Evolutionary conservation across 2,113 vertebrate genomes (phyloP), one percentile per base, ranked within the genome.

Genomic region (Hypomesus transpacificus): DNA sequence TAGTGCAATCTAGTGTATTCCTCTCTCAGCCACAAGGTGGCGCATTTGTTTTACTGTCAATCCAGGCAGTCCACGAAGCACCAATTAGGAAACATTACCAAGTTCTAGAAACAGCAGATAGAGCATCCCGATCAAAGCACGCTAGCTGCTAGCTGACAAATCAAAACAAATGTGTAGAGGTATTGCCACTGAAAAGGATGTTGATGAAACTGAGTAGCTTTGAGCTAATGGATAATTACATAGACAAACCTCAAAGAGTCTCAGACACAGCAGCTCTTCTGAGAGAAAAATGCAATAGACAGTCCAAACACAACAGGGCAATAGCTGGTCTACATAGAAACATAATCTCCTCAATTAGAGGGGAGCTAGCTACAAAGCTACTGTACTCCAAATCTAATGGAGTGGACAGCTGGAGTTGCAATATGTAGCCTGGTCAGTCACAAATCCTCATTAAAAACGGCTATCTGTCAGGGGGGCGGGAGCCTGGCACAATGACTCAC

Each of bases 391-490:
- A 53, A 5, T 80, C 69, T 73, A 63, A 74, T 66, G 53, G 24
- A 13, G 54, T 26, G 64, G 71, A 64, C 80, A 84, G 81, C 80
- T 74, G 68, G 71, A 79, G 63, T 75, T 73, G 54, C 68, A 73
- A 72, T 51, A 59, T 69, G 61, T 31, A 69, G 61, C 58, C 69
- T 50, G 68, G 66, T 76, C 66, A 75, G 66, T 76, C 66, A 75
- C 68, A 77, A 85, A 74, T 82, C 75, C 74, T 82, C 71, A 80
- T 80, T 85, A 86, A 81, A 9, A 46, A 77, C 74, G 28, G 31
- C 70, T 58, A 78, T 80, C 77, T 61, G 81, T 82, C 78, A 82
- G 68, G 66, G 3, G 8, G 75, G 76, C 8, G 63, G 71, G 61
- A 79, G 70, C 66, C 67, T 74, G 77, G 28, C 61, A 61, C 79